These are phyloP conservation scores for Hemistola chrysoprasaria DNA, from an alignment of 2,888 invertebrate genomes.

Conservation along the genomic window DNA sequence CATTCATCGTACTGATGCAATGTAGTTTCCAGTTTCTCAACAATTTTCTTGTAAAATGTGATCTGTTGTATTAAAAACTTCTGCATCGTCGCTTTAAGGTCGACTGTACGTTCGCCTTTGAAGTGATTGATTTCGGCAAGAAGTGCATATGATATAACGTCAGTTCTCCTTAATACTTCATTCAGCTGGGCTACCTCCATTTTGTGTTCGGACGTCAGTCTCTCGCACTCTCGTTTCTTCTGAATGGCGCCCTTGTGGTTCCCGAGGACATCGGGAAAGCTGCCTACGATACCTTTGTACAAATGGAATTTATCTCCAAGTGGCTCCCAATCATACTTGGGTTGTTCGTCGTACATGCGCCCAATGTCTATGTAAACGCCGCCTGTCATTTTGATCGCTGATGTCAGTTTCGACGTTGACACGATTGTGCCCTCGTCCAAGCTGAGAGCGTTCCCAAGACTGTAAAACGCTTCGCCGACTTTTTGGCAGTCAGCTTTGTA, in stretches of 20 bases:
- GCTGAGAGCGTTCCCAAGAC: slow-evolving; percentile 91
- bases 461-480: slow-evolving; percentile 93
- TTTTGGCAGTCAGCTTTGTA: slow-evolving; percentile 96
- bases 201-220: slow-evolving; percentile 89
- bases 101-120: slow-evolving; percentile 91
- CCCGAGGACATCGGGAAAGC: slow-evolving; percentile 94
- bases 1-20: slow-evolving; percentile 74
- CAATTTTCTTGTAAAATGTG: slow-evolving; percentile 93
- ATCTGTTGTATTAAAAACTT: slow-evolving; percentile 94
- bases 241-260: slow-evolving; percentile 95
- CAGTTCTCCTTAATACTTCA: slow-evolving; percentile 91
- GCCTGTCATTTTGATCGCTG: slow-evolving; percentile 92
- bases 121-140: slow-evolving; percentile 98
- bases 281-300: slow-evolving; percentile 95
- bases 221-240: slow-evolving; percentile 94
- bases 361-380: slow-evolving; percentile 95
- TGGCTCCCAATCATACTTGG: slow-evolving; percentile 94
- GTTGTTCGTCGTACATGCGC: slow-evolving; percentile 94
- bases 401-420: slow-evolving; percentile 86
- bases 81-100: slow-evolving; percentile 93
- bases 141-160: slow-evolving; percentile 95
- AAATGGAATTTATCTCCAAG: slow-evolving; percentile 95
- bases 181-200: slow-evolving; percentile 91
- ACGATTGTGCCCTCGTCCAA: slow-evolving; percentile 87
- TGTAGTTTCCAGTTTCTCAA: slow-evolving; percentile 86